phyloP scores from a whole-genome alignment of 2,888 invertebrate genomes.

The Lasius platythorax region DNA sequence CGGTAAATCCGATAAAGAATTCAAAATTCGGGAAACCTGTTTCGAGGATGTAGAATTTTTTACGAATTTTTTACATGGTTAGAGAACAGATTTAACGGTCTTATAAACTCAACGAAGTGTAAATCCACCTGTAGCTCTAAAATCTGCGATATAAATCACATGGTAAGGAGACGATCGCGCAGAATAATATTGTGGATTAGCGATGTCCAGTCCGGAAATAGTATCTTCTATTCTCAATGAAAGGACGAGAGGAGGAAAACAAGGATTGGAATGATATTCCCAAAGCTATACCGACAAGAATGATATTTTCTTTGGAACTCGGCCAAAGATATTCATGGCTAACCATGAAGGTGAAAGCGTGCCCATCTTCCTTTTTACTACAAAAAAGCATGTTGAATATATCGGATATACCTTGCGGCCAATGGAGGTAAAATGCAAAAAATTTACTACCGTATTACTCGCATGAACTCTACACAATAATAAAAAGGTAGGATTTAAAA shows the following conservation, averaged over 20 bases:
- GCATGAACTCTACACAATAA: slow-evolving; percentile 22
- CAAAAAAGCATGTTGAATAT: slow-evolving; percentile 33
- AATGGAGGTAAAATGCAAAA: slow-evolving; percentile 18
- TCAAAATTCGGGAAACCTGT: not conserved
- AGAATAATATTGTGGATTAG: slow-evolving; percentile 77
- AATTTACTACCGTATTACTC: slow-evolving; percentile 14
- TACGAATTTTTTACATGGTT: not conserved
- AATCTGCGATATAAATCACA: slow-evolving; percentile 75
- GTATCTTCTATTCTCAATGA: slow-evolving; percentile 57
- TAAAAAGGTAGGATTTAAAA: slow-evolving; percentile 16
- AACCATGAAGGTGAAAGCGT: slow-evolving; percentile 38
- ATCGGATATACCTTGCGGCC: slow-evolving; percentile 24
- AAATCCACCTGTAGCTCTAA: slow-evolving; percentile 73
- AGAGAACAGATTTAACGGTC: slow-evolving; percentile 35
- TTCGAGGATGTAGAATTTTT: slow-evolving; percentile 5
- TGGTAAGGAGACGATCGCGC: slow-evolving; percentile 76
- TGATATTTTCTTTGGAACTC: not conserved
- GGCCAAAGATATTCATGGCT: not conserved
- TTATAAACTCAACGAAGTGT: slow-evolving; percentile 72
- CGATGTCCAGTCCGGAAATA: slow-evolving; percentile 68
- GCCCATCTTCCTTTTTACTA: slow-evolving; percentile 43
- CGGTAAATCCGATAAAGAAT: not conserved
- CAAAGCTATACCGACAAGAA: not conserved
- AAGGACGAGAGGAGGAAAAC: slow-evolving; percentile 16
- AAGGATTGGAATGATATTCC: slow-evolving; percentile 36